These are phyloP conservation scores for Papilio protenor DNA, from an alignment of 2,888 invertebrate species.

Conservation along the genomic window DNA sequence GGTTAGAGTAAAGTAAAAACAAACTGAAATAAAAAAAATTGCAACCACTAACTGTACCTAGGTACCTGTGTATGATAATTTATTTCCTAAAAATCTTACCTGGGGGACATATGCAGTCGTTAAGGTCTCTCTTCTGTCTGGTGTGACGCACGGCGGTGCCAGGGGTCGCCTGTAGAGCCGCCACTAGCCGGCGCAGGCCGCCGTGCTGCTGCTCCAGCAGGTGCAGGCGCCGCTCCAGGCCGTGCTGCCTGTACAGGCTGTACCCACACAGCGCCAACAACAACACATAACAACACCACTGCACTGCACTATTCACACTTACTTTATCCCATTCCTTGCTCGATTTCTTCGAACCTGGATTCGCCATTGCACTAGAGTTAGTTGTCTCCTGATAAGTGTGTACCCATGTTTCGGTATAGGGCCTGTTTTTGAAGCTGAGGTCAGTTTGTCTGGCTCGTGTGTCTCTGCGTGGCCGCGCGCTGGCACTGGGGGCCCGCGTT, in stretches of 20 bases:
- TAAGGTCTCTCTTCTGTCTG: slow-evolving; percentile 69
- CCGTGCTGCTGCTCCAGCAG: slow-evolving; percentile 66
- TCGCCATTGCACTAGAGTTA: slow-evolving; percentile 61
- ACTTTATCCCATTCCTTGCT: slow-evolving; percentile 62
- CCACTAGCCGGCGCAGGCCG: slow-evolving; percentile 51
- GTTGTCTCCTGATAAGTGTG: background rate
- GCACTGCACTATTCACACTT: slow-evolving; percentile 71
- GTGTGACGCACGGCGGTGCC: slow-evolving; percentile 41
- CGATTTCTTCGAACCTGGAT: slow-evolving; percentile 50
- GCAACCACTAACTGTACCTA: background rate
- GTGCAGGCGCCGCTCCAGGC: slow-evolving; percentile 70
- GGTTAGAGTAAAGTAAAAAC: background rate
- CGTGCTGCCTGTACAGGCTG: slow-evolving; percentile 72
- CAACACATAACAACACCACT: slow-evolving; percentile 76
- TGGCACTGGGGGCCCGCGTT: slow-evolving; percentile 55
- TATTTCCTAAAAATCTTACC: slow-evolving; percentile 59
- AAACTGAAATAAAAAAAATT: background rate
- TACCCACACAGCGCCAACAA: slow-evolving; percentile 70
- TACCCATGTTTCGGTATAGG: slow-evolving; percentile 19
- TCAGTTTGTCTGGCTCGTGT: slow-evolving; percentile 31
- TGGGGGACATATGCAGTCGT: slow-evolving; percentile 78
- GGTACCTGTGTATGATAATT: background rate
- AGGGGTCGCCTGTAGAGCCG: slow-evolving; percentile 47
- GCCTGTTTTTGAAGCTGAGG: slow-evolving; percentile 23
- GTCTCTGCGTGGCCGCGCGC: slow-evolving; percentile 45